Base-by-base conservation (phyloP, 2,888 invertebrate species). In the Unio pictorum region DNA sequence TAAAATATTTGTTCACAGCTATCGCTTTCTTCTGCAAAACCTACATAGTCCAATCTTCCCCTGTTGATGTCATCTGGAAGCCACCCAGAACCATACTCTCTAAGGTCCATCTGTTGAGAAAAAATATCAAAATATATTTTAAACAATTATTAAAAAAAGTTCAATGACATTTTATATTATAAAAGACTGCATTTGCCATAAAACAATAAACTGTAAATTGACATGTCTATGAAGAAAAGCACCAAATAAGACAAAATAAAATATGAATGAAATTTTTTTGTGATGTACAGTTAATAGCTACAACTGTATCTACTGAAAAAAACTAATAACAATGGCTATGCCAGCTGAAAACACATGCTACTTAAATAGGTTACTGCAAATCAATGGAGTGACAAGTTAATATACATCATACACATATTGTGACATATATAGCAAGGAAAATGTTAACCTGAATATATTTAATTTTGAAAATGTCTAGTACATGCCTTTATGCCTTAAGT, bases 61-160 rank as follows among this genome's bases (percentile, higher is more conserved):
- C 94, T 94, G 71, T 92, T 91, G 69, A 94, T 91, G 61, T 94
- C 94, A 71, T 93, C 93, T n/a, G 94, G 93, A 77, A 95, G 92
- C 70, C 93, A 93, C 67, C 93, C 93, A 67, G 93, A 93, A n/a
- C 95, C 95, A 79, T 95, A 94, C 86, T 96, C 95, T 86, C 94
- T 93, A 75, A 96, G 92, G 91, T 96, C 96, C 72, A 81, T 81
- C 90, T 90, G 78, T 26, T 84, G 76, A 64, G 63, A 60, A 26
- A 68, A 54, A 20, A 57, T 28, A 55, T 30, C 15, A 45, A 45
- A 45, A 15, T 15, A 45, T 11, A 23, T 23, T 23, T 23, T 23
- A 3, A 45, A 45, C 3, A 15, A 45, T 23, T 23, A 15, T 3
- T 45, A 15, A 15, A 66, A 75, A 64, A 64, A 59, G 20, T 20